These are phyloP conservation scores for Calameuta pallipes DNA, from an alignment of 2,888 invertebrate species.

Conservation along the genomic window DNA sequence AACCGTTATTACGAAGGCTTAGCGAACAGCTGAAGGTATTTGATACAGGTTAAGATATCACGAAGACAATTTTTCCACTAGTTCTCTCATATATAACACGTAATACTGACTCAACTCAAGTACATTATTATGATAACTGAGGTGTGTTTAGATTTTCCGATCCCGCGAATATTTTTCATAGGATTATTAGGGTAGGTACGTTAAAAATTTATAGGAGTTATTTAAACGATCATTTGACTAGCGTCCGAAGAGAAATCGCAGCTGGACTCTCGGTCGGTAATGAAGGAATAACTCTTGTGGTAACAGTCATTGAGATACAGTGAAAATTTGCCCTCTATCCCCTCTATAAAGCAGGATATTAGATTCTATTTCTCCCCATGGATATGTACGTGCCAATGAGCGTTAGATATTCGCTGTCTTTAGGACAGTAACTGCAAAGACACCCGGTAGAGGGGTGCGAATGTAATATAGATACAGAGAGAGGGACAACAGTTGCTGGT, in stretches of 20 bases:
- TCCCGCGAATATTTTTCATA: not conserved
- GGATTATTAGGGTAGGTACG: not conserved
- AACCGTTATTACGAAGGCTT: not conserved
- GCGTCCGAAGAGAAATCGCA: not conserved
- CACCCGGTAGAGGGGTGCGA: slow-evolving; percentile 34
- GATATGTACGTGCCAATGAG: not conserved
- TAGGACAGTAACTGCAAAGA: slow-evolving; percentile 25
- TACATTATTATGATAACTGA: not conserved
- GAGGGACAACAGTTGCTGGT: slow-evolving; percentile 41
- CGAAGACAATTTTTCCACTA: not conserved
- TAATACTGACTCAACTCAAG: not conserved
- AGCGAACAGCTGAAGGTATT: not conserved
- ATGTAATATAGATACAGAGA: slow-evolving; percentile 44
- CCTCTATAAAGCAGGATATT: not conserved
- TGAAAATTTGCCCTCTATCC: not conserved
- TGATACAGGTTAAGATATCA: not conserved
- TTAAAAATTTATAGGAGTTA: not conserved
- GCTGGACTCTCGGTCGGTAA: not conserved
- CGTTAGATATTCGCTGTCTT: not conserved
- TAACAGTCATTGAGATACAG: not conserved
- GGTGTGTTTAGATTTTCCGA: not conserved
- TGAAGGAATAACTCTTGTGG: not conserved
- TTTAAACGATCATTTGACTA: not conserved
- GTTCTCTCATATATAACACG: not conserved
- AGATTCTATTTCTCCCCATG: not conserved